Base-by-base conservation (phyloP, 2,113 vertebrate species). In the Passer domesticus region DNA sequence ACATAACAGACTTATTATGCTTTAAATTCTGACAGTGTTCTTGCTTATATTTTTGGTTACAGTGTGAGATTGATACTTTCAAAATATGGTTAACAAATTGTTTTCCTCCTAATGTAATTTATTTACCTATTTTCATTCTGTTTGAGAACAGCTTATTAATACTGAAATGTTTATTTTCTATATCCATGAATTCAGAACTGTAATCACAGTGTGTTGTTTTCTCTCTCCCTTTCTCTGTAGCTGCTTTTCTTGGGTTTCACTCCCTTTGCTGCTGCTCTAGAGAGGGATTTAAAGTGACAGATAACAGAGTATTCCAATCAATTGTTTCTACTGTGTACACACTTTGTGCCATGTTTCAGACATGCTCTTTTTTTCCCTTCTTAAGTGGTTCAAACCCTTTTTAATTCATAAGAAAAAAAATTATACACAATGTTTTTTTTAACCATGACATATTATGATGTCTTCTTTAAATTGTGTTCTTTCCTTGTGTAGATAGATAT, bases 401-500 rank as follows among this genome's bases (percentile, higher is more conserved):
- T 91, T 84, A 89, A 84, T 92, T 90, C 28, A 0, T 88, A 82
- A 83, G 55, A 68, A 90, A 83, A 53, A 87, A 43, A 9, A 1
- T 50, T 64, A 73, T 52, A 49, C 82, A 75, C 75, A 90, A 72
- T 14, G 1, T 3, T 79, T 73, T 70, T 95, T 85, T 83, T 68
- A 92, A 81, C 55, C n/a, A 67, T 77, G 64, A 81, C 95, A 81
- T 78, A 58, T 94, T 96, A 94, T 77, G 69, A 94, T 87, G 90
- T 92, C 74, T 60, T 86, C 72, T 94, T 94, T 74, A 94, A 93
- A 93, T 90, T 89, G 33, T 84, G 9, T 77, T 92, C 47, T 39
- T 87, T 94, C 62, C 67, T 81, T 92, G 47, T 94, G 84, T 76
- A 96, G 93, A 93, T 63, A 96, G 89, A 95, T 86, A 94, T 50